Conservation (phyloP, 2,797 vertebrate genomes). For the Mallotus villosus region DNA sequence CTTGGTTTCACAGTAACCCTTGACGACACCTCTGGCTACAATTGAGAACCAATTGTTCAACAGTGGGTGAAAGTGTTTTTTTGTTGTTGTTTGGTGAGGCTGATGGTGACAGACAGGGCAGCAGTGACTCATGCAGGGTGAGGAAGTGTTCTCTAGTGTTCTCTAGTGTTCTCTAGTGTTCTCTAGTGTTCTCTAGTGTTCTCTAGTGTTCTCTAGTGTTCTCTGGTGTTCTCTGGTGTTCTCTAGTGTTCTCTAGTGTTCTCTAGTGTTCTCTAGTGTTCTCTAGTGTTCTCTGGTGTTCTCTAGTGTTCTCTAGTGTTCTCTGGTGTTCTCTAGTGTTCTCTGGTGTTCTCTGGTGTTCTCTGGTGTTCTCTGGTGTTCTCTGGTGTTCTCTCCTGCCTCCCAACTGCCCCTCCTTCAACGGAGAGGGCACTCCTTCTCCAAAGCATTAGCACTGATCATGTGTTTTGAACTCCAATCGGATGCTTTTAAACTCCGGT, state of each 20-base stretch:
- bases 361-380: not conserved
- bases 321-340: too few relatives aligned
- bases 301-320: not conserved
- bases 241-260: not conserved
- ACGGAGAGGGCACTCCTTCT: too few relatives aligned
- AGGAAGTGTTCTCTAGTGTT: not conserved
- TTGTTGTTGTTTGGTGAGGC: not conserved
- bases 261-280: not conserved
- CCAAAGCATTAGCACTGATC: too few relatives aligned
- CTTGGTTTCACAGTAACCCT: conserved; percentile 1
- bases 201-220: not conserved
- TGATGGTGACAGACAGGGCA: not conserved
- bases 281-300: too few relatives aligned
- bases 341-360: not conserved
- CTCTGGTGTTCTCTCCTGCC: not conserved
- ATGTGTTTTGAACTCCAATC: too few relatives aligned
- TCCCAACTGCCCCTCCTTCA: not conserved
- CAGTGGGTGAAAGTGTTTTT: too few relatives aligned
- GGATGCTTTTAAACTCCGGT: too few relatives aligned
- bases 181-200: not conserved
- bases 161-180: not conserved
- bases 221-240: too few relatives aligned
- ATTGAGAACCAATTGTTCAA: not conserved
- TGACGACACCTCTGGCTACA: too few relatives aligned
- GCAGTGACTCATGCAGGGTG: not conserved